phyloP scores from a whole-genome alignment of 2,113 vertebrate species.

The Ginglymostoma cirratum region DNA sequence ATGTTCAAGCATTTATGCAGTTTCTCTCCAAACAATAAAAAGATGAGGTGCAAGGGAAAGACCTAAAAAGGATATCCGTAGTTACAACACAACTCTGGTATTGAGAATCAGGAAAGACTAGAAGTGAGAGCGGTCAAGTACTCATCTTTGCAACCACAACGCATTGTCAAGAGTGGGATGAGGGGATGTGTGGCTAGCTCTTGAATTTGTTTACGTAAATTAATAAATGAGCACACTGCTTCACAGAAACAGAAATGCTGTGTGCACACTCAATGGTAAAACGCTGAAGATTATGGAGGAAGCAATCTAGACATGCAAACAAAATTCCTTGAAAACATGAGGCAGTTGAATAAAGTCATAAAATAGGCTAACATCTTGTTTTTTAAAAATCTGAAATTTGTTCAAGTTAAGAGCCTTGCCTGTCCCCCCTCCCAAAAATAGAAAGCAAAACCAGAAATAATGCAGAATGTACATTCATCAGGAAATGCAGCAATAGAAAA shows the following conservation, averaged over 20 bases:
- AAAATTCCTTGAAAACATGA: not conserved
- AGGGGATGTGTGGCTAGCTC: not conserved
- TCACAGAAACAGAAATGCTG: not conserved
- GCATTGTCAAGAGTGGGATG: no score
- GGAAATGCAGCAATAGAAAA: not conserved
- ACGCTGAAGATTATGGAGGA: not conserved
- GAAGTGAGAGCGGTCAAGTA: not conserved
- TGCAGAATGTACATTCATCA: not conserved
- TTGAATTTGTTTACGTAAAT: not conserved
- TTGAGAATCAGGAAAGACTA: no score
- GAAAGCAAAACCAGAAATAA: not conserved
- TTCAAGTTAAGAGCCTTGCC: not conserved
- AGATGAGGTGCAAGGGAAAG: no score
- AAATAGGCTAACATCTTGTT: not conserved
- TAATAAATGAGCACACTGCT: not conserved
- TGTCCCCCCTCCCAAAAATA: not conserved
- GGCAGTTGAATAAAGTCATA: not conserved
- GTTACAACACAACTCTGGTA: no score
- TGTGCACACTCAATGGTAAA: not conserved
- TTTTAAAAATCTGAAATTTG: not conserved
- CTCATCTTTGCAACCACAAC: no score
- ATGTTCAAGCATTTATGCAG: no score
- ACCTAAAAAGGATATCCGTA: no score
- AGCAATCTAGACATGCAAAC: not conserved
- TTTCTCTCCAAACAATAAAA: no score